Evolutionary conservation across 2,797 vertebrate species (phyloP).

Genomic region (Clarias fuscus): DNA sequence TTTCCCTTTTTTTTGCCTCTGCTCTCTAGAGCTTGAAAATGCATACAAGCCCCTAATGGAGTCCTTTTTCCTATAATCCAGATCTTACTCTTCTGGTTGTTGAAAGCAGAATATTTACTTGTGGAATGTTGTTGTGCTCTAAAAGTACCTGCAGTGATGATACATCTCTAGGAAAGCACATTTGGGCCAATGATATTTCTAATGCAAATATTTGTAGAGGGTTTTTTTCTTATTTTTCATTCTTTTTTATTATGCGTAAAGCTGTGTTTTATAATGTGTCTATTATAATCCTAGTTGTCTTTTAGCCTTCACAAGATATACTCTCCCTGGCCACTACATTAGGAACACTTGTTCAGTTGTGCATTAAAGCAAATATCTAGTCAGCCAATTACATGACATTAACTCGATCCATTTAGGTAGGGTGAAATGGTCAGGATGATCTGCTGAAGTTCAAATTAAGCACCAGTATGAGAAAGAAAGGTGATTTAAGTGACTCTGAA

Average conservation of each 20-base stretch:
- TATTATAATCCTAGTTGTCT: neutral
- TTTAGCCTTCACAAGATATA: neutral
- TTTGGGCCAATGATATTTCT: neutral
- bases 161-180: neutral
- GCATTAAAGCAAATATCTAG: too few relatives aligned
- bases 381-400: too few relatives aligned
- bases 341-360: too few relatives aligned
- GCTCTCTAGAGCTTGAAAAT: conserved; percentile 13
- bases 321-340: too few relatives aligned
- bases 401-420: too few relatives aligned
- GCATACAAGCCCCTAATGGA: conserved; percentile 42
- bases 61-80: conserved; percentile 39
- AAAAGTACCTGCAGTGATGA: neutral
- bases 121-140: conserved; percentile 8
- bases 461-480: too few relatives aligned
- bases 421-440: too few relatives aligned
- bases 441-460: too few relatives aligned
- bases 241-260: neutral
- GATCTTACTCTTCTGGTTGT: conserved; percentile 20
- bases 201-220: neutral
- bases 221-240: neutral
- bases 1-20: neutral
- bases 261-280: neutral
- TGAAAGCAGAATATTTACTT: conserved; percentile 43
- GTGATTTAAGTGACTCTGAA: too few relatives aligned